phyloP scores from a whole-genome alignment of 2,113 vertebrate species.

The Carassius auratus region DNA sequence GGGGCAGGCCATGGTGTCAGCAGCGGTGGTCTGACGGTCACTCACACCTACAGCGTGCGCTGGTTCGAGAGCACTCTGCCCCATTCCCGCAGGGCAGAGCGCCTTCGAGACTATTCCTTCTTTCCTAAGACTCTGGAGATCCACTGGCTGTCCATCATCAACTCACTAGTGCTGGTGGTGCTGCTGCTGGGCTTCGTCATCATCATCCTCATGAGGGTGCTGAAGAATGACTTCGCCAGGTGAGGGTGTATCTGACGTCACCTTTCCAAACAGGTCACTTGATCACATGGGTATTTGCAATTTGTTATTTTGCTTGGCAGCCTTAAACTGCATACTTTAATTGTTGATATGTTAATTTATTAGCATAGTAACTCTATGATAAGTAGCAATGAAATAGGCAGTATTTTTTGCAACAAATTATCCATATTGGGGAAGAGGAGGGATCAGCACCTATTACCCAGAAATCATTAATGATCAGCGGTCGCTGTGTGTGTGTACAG shows the following conservation, averaged over 20 bases:
- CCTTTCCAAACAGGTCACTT: too few relatives aligned
- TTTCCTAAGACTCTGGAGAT: constrained; percentile 92
- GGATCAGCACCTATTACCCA: neutral
- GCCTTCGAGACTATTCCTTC: constrained; percentile 83
- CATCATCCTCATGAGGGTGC: constrained; percentile 92
- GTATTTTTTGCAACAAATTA: neutral
- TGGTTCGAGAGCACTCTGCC: constrained; percentile 84
- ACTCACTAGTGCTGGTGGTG: constrained; percentile 91
- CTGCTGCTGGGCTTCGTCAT: constrained; percentile 90
- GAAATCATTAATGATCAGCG: neutral
- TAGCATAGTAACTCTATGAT: neutral
- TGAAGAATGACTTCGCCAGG: constrained; percentile 90
- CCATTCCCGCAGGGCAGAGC: constrained; percentile 77
- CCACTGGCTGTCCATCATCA: constrained; percentile 93
- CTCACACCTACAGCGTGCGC: constrained; percentile 87
- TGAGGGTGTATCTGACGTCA: constrained; percentile 20
- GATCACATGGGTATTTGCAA: too few relatives aligned
- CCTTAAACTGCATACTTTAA: neutral
- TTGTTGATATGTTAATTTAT: neutral
- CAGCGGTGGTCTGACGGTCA: constrained; percentile 71
- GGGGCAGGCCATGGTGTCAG: constrained; percentile 63
- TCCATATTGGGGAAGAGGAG: neutral
- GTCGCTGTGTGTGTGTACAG: constrained; percentile 54
- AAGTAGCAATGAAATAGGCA: neutral
- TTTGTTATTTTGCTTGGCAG: too few relatives aligned